Evolutionary conservation across 1,140 invertebrate species (phyloP).

Genomic region (Teleogryllus occipitalis): DNA sequence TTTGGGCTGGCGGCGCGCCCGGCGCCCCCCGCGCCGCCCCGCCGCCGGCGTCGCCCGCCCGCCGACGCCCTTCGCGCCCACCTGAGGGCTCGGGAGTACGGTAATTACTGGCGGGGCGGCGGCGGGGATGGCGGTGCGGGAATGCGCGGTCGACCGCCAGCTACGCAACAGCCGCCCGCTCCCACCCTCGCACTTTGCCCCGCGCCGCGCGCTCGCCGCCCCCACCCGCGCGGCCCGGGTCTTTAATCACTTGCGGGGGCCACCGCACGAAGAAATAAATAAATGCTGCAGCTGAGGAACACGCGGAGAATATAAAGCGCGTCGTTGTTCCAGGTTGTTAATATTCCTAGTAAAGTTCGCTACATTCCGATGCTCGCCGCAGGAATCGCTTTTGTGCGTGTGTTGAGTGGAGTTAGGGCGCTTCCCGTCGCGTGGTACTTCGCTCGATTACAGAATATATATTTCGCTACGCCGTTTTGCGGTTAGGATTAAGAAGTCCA

Average conservation of each 20-base stretch:
- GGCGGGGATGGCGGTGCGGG: not conserved
- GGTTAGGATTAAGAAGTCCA: no score
- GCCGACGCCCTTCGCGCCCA: no score
- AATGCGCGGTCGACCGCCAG: not conserved
- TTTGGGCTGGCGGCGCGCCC: no score
- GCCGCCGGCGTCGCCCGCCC: no score
- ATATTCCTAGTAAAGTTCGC: not conserved
- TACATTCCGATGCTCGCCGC: no score
- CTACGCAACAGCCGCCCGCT: not conserved
- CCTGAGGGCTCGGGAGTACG: not conserved
- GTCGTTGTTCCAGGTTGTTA: not conserved
- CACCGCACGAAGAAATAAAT: not conserved
- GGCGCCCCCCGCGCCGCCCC: no score
- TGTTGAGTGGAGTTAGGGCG: no score
- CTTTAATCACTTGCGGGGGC: not conserved
- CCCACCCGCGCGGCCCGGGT: not conserved
- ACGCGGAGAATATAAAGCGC: not conserved
- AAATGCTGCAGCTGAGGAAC: not conserved
- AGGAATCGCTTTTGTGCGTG: no score
- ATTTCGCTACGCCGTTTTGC: no score
- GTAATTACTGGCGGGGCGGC: not conserved
- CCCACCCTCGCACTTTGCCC: not conserved
- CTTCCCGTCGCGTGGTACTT: no score
- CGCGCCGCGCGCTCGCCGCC: no score
- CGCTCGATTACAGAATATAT: no score